Evolutionary conservation across 1,140 invertebrate genomes (phyloP).

Genomic region (Tetragnatha versicolor): DNA sequence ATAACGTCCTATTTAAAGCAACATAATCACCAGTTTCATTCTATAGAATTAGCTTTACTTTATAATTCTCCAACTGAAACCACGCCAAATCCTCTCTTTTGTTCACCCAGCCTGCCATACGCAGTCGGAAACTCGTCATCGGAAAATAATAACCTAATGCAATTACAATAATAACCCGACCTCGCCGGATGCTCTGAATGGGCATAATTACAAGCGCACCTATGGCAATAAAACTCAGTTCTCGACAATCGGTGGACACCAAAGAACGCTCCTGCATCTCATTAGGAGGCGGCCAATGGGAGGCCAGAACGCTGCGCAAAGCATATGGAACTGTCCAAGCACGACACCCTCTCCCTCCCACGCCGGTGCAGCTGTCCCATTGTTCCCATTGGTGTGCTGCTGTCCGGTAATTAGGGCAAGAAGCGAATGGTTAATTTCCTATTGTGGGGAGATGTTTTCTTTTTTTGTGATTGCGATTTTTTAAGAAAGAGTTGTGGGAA

Average conservation of each 20-base stretch:
- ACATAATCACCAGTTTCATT: no score
- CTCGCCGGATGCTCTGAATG: no score
- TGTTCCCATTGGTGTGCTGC: constrained; percentile 14
- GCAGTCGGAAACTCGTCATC: no score
- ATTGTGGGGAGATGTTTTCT: constrained; percentile 11
- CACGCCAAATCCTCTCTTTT: no score
- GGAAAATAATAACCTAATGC: no score
- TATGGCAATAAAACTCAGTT: neutral
- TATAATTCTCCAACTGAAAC: no score
- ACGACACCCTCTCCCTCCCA: constrained; percentile 25
- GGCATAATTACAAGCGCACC: neutral
- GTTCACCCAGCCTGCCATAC: no score
- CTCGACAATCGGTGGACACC: constrained; percentile 11
- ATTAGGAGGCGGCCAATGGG: constrained; percentile 27
- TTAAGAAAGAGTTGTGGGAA: no score
- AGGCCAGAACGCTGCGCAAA: neutral
- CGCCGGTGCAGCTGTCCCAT: constrained; percentile 21
- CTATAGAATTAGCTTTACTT: no score
- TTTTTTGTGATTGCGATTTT: no score
- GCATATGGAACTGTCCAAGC: constrained; percentile 23
- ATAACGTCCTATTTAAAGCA: no score
- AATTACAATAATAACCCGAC: no score
- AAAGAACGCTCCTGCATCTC: constrained; percentile 25
- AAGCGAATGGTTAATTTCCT: constrained; percentile 16
- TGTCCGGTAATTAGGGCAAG: neutral